Evolutionary conservation across 2,113 vertebrate species (phyloP).

Genomic region (Phrynosoma platyrhinos): DNA sequence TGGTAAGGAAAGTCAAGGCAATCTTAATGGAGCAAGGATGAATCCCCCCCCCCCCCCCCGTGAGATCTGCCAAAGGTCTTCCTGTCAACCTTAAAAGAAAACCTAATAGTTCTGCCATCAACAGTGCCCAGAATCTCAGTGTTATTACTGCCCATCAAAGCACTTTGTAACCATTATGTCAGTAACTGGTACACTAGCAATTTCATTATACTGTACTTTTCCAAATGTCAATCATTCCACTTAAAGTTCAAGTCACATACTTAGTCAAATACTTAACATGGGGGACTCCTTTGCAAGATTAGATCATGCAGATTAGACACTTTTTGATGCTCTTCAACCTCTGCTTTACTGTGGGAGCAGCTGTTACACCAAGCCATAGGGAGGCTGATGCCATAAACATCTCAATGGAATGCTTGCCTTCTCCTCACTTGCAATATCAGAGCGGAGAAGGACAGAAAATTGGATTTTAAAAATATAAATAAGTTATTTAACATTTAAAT

Average conservation of each 20-base stretch:
- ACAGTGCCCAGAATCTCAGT: not conserved
- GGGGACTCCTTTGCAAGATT: not conserved
- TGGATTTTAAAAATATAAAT: not conserved
- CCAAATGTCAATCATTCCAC: not conserved
- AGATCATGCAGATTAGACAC: not conserved
- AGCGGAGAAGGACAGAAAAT: not conserved
- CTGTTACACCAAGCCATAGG: not conserved
- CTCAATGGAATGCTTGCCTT: not conserved
- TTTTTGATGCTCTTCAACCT: not conserved
- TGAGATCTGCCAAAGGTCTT: not conserved
- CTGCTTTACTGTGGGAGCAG: not conserved
- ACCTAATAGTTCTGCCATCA: not conserved
- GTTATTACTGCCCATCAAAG: not conserved
- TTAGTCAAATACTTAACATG: not conserved
- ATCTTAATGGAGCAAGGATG: not conserved
- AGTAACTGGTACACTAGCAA: not conserved
- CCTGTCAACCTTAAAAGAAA: not conserved
- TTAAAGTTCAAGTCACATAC: not conserved
- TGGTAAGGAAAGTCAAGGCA: not conserved
- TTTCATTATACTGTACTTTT: constrained; percentile 10
- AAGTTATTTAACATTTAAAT: not conserved
- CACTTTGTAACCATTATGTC: not conserved
- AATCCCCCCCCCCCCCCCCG: too few relatives aligned
- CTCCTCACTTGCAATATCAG: not conserved
- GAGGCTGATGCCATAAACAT: not conserved